A percentile compares a stretch with the other conserved stretches of the same genome.
phyloP scores from a whole-genome alignment of 2,797 vertebrate genomes.

The Acomys russatus region DNA sequence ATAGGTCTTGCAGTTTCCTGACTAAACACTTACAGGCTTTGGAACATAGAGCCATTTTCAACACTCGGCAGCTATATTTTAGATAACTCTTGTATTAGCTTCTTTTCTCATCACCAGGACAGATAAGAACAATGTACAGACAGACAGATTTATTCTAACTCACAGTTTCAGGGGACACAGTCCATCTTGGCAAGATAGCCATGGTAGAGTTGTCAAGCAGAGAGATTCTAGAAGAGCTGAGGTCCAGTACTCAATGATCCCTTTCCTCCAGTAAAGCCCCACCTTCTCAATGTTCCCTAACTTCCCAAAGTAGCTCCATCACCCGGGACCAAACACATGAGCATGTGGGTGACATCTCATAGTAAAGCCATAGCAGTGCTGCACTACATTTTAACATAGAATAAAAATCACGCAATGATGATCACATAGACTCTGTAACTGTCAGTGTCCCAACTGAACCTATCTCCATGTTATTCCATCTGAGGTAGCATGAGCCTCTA shows the following conservation, averaged over 20 bases:
- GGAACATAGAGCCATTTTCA: not conserved
- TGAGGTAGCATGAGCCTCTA: not conserved
- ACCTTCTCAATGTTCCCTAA: not conserved
- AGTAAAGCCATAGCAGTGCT: not conserved
- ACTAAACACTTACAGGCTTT: not conserved
- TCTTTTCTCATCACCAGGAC: too few species aligned
- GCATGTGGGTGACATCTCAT: not conserved
- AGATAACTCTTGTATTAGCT: not conserved
- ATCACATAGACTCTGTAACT: not conserved
- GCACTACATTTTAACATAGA: not conserved
- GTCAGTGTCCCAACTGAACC: not conserved
- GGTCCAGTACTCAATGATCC: too few species aligned
- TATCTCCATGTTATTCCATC: not conserved
- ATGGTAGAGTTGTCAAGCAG: not conserved
- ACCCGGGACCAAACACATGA: not conserved
- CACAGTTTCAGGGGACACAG: not conserved
- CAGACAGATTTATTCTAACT: not conserved
- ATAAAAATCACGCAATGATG: not conserved
- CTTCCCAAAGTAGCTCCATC: not conserved
- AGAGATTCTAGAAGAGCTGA: not conserved
- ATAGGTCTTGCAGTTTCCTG: constrained; percentile 12
- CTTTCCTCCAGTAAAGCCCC: not conserved
- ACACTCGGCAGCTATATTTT: not conserved
- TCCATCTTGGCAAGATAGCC: not conserved
- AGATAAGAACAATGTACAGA: not conserved